A percentile compares a stretch with the other conserved stretches of the same genome.
Evolutionary conservation across 2,888 invertebrate species (phyloP).

Genomic region (Xestia c-nigrum): DNA sequence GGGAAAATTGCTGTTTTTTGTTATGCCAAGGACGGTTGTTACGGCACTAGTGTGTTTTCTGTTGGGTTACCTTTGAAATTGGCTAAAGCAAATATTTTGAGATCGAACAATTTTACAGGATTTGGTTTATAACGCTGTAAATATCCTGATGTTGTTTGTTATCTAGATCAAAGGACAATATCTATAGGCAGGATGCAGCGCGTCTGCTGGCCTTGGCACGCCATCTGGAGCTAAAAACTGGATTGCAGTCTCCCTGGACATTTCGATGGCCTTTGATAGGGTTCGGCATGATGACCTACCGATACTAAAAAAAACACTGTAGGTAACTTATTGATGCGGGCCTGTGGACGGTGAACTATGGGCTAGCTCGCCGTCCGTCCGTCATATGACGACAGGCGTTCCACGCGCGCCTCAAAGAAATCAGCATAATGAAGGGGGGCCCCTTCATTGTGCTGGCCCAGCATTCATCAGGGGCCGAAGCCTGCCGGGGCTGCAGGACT

Average conservation of each 20-base stretch:
- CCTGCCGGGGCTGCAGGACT: too few relatives aligned
- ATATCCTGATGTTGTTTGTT: conserved; percentile 21
- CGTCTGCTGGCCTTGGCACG: neutral
- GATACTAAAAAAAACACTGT: neutral
- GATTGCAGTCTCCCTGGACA: neutral
- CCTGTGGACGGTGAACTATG: too few relatives aligned
- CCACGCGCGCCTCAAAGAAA: too few relatives aligned
- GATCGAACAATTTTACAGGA: too few relatives aligned
- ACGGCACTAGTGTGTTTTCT: neutral
- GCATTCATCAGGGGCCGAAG: too few relatives aligned
- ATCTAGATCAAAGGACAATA: neutral
- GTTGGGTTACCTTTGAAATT: neutral
- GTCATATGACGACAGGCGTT: too few relatives aligned
- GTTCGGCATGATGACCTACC: neutral
- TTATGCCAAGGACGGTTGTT: conserved; percentile 8
- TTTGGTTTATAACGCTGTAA: too few relatives aligned
- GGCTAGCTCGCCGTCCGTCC: too few relatives aligned
- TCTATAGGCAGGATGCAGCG: conserved; percentile 9
- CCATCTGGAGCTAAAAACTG: conserved; percentile 3
- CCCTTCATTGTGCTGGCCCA: too few relatives aligned
- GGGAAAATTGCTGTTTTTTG: conserved; percentile 44
- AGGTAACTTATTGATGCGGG: neutral
- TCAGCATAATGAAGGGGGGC: too few relatives aligned
- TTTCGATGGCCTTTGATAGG: neutral
- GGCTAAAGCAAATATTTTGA: neutral